Conservation (phyloP, 2,797 vertebrate species). For the Selene dorsalis region DNA sequence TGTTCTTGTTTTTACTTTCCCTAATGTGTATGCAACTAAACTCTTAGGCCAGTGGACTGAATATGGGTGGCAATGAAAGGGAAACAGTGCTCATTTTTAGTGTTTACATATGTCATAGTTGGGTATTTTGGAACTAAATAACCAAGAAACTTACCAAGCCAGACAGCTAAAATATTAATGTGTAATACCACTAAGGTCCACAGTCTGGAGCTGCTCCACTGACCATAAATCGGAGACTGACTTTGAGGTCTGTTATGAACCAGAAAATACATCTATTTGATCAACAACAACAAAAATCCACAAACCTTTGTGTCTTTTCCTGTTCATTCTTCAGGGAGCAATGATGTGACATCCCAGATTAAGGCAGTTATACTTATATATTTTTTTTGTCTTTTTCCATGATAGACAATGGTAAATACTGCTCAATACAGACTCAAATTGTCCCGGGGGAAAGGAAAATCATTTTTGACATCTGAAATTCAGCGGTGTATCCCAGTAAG, state of each 20-base stretch:
- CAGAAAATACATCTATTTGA: slow-evolving; percentile 38
- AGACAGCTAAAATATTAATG: slow-evolving; percentile 43
- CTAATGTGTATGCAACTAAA: slow-evolving; percentile 5
- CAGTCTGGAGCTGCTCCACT: slow-evolving; percentile 42
- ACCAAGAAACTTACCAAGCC: slow-evolving; percentile 33
- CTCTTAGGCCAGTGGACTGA: slow-evolving; percentile 16
- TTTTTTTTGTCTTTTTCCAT: slow-evolving; percentile 24
- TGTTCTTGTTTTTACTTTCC: slow-evolving; percentile 15
- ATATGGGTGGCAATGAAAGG: slow-evolving; percentile 33
- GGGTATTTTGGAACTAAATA: slow-evolving; percentile 43
- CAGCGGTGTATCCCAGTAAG: slow-evolving; percentile 40
- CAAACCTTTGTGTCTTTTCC: neutral
- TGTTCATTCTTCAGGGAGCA: slow-evolving; percentile 27
- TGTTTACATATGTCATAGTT: slow-evolving; percentile 38
- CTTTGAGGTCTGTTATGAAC: slow-evolving; percentile 43
- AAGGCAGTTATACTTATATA: slow-evolving; percentile 3
- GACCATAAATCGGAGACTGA: slow-evolving; percentile 46
- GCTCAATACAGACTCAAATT: slow-evolving; percentile 11
- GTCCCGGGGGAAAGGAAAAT: slow-evolving; percentile 41
- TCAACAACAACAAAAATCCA: slow-evolving; percentile 8
- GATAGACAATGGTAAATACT: slow-evolving; percentile 16
- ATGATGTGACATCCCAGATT: slow-evolving; percentile 39
- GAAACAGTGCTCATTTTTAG: slow-evolving; percentile 36
- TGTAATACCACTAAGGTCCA: slow-evolving; percentile 47
- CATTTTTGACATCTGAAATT: slow-evolving; percentile 60